Base-by-base conservation (phyloP, 2,113 vertebrate genomes). In the Columbina picui region DNA sequence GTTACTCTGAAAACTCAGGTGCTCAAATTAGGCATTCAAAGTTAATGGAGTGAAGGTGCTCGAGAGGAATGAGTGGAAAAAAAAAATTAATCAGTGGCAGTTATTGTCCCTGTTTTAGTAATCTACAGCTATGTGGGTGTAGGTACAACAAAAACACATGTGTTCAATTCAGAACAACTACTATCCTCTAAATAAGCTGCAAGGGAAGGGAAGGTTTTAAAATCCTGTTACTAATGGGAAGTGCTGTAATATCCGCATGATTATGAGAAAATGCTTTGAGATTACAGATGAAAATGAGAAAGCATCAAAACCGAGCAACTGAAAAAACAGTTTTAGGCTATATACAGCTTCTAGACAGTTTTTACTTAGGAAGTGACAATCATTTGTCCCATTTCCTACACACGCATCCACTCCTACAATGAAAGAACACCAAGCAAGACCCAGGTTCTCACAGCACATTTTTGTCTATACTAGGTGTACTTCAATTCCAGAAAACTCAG, bases 251-350 rank as follows among this genome's bases (percentile, higher is more conserved):
- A 91, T 32, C 65, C 57, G 79, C 53, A 56, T 25, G 57, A 79
- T 60, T 87, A 47, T 14, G 17, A 91, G 85, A 85, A 97, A 95
- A 95, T 61, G 41, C 53, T 90, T 38, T 57, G 70, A 91, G 94
- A 92, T 83, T 57, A 82, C 39, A 56, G 39, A 64, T 0, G 4
- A 65, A 92, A 91, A 75, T 16, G 16, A 79, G 39, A 73, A 52
- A 21, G 14, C 7, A 52, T 30, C 23, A 21, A 56, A 89, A 94
- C 47, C 4, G 4, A 79, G 49, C 43, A 88, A 79, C 26, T 60
- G 53, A 71, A 80, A 83, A 88, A 94, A 21, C 43, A 87, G 39
- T 57, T 87, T 43, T 22, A 90, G 69, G 90, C 70, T 77, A 56
- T 41, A 71, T 43, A 14, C 63, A 90, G 61, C 49, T 88, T 76